phyloP scores from a whole-genome alignment of 2,797 vertebrate species.

The Rousettus madagascariensis region DNA sequence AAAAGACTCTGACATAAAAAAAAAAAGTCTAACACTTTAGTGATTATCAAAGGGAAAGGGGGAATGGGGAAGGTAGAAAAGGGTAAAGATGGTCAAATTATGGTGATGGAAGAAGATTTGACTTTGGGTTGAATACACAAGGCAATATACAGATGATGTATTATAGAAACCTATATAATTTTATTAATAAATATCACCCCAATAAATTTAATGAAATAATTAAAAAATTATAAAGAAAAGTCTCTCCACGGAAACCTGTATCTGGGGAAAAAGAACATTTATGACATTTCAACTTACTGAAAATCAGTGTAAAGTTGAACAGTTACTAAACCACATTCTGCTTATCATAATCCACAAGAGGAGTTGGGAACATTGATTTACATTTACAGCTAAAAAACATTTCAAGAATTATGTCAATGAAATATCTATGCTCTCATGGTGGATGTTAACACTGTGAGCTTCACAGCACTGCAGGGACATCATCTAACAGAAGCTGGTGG shows the following conservation, averaged over 20 bases:
- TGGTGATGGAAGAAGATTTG: too few species aligned
- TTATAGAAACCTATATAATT: too few species aligned
- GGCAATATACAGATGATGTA: too few species aligned
- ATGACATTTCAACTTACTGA: neutral
- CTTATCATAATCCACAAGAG: constrained; percentile 39
- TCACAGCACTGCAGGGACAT: neutral
- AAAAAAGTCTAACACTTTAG: too few species aligned
- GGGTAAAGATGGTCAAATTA: too few species aligned
- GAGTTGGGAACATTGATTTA: constrained; percentile 21
- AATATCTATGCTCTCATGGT: neutral
- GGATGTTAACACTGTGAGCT: neutral
- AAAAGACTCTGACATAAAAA: neutral
- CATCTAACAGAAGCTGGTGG: neutral
- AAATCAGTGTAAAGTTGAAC: neutral
- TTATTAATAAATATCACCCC: too few species aligned
- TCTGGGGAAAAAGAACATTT: neutral
- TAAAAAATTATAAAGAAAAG: neutral
- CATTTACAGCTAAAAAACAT: neutral
- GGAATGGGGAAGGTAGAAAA: too few species aligned
- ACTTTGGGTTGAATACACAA: too few species aligned
- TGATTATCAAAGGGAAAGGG: too few species aligned
- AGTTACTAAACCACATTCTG: constrained; percentile 50
- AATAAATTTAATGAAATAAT: too few species aligned
- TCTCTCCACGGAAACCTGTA: neutral
- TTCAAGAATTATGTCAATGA: neutral